A percentile compares a stretch with the other conserved stretches of the same genome.
These are phyloP conservation scores for Andrena haemorrhoa DNA, from an alignment of 2,888 invertebrate species.

Conservation along the genomic window DNA sequence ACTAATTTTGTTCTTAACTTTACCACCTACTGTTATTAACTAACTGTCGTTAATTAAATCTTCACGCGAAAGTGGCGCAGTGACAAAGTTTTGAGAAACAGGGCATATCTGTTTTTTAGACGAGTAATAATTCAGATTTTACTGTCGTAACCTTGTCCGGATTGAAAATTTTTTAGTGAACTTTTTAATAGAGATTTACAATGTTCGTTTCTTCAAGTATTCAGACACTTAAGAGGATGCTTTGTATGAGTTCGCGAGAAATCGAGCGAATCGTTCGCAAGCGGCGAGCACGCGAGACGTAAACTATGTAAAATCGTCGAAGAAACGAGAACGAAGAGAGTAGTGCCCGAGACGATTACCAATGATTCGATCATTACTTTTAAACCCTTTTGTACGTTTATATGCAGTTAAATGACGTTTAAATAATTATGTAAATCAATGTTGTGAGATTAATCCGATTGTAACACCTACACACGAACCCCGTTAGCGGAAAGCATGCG, in stretches of 20 bases:
- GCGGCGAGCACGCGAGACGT: slow-evolving; percentile 1
- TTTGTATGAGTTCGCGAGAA: slow-evolving; percentile 33
- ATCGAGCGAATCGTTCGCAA: slow-evolving; percentile 20
- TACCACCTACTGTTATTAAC: too few species aligned
- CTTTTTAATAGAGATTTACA: slow-evolving; percentile 11
- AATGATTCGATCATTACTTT: slow-evolving; percentile 74
- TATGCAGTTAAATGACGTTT: slow-evolving; percentile 82
- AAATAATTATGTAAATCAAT: slow-evolving; percentile 76
- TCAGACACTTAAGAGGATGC: not conserved
- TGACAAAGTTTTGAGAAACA: not conserved
- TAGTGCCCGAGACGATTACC: slow-evolving; percentile 59
- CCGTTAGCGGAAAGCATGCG: slow-evolving; percentile 76
- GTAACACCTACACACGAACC: slow-evolving; percentile 75
- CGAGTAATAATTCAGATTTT: slow-evolving; percentile 4
- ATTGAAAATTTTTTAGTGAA: slow-evolving; percentile 6
- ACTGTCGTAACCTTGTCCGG: not conserved
- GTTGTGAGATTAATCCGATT: slow-evolving; percentile 74
- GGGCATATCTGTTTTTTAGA: not conserved
- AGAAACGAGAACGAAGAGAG: not conserved
- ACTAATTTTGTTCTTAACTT: not conserved
- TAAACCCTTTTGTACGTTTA: slow-evolving; percentile 81
- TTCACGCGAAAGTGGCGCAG: not conserved
- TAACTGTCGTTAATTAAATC: not conserved
- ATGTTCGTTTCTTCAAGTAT: slow-evolving; percentile 6
- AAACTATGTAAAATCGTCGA: slow-evolving; percentile 4